Percentiles rank a stretch among this genome's conserved stretches.
These are phyloP conservation scores for Hippolais icterina DNA, from an alignment of 2,113 vertebrate genomes.

Conservation along the genomic window DNA sequence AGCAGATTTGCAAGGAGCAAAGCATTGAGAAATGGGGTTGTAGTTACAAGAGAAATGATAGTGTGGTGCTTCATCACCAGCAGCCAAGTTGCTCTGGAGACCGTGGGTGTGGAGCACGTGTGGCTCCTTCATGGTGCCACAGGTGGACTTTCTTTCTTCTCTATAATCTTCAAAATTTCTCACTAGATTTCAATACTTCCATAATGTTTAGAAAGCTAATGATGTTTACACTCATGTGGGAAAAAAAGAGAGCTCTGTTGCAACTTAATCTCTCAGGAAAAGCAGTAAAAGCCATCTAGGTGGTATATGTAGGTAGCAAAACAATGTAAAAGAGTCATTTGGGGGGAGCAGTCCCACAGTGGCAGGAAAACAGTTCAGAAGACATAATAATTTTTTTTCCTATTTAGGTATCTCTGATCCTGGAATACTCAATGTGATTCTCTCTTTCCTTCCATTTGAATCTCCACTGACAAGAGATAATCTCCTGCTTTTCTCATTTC, in stretches of 20 bases:
- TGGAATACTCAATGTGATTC: background rate
- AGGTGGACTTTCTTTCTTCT: background rate
- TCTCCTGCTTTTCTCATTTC: background rate
- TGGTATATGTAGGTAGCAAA: background rate
- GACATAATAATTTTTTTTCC: background rate
- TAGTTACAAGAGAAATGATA: background rate
- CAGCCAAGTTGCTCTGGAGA: background rate
- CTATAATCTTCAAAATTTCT: background rate
- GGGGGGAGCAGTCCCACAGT: background rate
- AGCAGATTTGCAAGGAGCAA: background rate
- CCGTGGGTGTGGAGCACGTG: accelerated
- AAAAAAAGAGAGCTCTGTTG: background rate
- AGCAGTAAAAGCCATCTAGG: background rate
- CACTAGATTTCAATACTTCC: background rate
- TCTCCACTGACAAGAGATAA: background rate
- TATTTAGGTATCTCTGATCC: background rate
- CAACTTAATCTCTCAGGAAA: background rate
- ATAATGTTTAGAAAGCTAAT: background rate
- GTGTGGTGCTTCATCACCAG: background rate
- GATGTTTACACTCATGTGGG: background rate
- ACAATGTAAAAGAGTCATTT: background rate
- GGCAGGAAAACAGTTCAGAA: background rate
- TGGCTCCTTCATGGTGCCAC: background rate
- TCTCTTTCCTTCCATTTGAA: background rate
- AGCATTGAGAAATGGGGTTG: background rate